Evolutionary conservation across 2,888 invertebrate genomes (phyloP).

Genomic region (Caradrina kadenii): DNA sequence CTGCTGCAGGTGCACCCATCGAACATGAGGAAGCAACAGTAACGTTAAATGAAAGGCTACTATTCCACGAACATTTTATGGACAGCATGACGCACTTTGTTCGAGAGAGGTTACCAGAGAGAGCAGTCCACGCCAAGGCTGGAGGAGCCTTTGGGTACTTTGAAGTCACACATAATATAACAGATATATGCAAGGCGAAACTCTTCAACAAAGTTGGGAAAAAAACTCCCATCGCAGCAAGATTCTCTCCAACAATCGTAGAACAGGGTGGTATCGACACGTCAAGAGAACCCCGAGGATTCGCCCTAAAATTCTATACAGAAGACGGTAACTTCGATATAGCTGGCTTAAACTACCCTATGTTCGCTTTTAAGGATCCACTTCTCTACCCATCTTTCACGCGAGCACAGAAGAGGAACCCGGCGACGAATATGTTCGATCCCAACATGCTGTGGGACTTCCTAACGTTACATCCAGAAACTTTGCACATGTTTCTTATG

Average conservation of each 20-base stretch:
- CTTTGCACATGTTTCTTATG: conserved; percentile 94
- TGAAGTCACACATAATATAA: conserved; percentile 95
- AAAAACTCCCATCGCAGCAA: conserved; percentile 93
- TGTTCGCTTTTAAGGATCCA: conserved; percentile 96
- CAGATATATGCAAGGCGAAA: conserved; percentile 93
- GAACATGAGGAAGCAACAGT: conserved; percentile 91
- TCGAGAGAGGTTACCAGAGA: conserved; percentile 97
- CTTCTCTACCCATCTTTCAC: conserved; percentile 96
- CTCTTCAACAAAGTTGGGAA: conserved; percentile 94
- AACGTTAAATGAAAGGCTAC: conserved; percentile 94
- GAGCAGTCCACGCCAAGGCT: conserved; percentile 98
- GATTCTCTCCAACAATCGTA: conserved; percentile 96
- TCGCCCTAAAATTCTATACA: conserved; percentile 97
- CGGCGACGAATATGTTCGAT: conserved; percentile 95
- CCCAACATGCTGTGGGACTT: conserved; percentile 98
- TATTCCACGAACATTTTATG: conserved; percentile 94
- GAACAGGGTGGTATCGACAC: conserved; percentile 97
- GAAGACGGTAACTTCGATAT: conserved; percentile 97
- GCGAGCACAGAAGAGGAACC: conserved; percentile 97
- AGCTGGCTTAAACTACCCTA: conserved; percentile 96
- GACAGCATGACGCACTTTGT: conserved; percentile 95
- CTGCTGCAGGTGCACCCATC: conserved; percentile 94
- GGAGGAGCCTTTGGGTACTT: conserved; percentile 96
- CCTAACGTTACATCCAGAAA: conserved; percentile 95
- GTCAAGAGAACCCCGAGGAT: conserved; percentile 96